Conservation (phyloP, 1,140 invertebrate species). For the Danaus melanippus region DNA sequence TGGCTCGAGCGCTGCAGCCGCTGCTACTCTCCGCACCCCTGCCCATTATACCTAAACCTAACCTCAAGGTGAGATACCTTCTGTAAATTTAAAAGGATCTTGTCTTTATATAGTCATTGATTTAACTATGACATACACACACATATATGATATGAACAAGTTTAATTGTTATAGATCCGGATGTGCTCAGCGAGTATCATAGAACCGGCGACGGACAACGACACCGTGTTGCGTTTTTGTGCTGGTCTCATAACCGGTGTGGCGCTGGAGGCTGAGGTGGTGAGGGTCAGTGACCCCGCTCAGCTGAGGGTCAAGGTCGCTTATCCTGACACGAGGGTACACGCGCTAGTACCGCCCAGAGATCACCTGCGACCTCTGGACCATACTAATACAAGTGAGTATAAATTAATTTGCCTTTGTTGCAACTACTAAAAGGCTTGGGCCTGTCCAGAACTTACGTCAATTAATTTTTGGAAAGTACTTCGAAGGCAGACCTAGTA, state of each 20-base stretch:
- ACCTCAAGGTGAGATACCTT: conserved; percentile 51
- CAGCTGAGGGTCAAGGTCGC: conserved; percentile 87
- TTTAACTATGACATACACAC: too few species aligned
- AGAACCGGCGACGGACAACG: conserved; percentile 86
- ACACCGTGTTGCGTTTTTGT: conserved; percentile 93
- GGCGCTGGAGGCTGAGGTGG: conserved; percentile 87
- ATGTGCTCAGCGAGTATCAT: conserved; percentile 87
- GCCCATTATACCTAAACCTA: conserved; percentile 75
- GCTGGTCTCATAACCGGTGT: conserved; percentile 92
- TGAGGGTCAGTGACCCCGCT: conserved; percentile 81
- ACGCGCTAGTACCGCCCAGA: conserved; percentile 83
- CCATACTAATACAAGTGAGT: conserved; percentile 49
- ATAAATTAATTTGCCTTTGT: neutral
- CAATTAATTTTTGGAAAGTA: neutral
- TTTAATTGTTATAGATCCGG: conserved; percentile 70
- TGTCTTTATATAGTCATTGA: too few species aligned
- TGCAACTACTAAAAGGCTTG: conserved; percentile 1
- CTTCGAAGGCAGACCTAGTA: too few species aligned
- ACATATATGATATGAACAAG: neutral
- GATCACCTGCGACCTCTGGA: conserved; percentile 77
- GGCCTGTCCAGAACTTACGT: neutral
- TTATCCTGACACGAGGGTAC: conserved; percentile 92
- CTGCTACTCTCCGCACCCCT: conserved; percentile 79
- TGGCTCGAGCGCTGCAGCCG: conserved; percentile 86
- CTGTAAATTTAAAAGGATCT: too few species aligned